Percentiles rank a stretch among this genome's conserved stretches.
phyloP scores from a whole-genome alignment of 1,140 invertebrate genomes.

The Cryptotermes secundus region DNA sequence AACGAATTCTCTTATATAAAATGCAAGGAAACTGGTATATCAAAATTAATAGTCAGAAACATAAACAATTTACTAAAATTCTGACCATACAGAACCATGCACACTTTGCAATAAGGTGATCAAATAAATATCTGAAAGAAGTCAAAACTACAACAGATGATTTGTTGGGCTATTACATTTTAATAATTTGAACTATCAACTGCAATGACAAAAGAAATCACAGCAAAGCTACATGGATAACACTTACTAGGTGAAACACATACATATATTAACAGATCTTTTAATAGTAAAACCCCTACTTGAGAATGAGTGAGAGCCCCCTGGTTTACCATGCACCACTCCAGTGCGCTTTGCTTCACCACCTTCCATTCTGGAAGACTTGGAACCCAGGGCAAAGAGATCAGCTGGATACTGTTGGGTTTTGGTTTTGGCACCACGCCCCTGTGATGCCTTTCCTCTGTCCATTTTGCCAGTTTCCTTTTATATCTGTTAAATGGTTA shows the following conservation, averaged over 20 bases:
- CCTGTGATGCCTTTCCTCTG: slow-evolving; percentile 34
- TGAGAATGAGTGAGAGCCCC: slow-evolving; percentile 45
- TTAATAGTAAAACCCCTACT: slow-evolving; percentile 45
- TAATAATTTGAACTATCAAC: too few relatives aligned
- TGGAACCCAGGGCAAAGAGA: slow-evolving; percentile 61
- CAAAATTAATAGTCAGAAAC: too few relatives aligned
- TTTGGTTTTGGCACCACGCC: slow-evolving; percentile 61
- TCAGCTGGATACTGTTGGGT: slow-evolving; percentile 62
- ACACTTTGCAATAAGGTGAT: too few relatives aligned
- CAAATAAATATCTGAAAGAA: too few relatives aligned
- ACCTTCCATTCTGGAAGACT: slow-evolving; percentile 51
- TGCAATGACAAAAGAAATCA: slow-evolving; percentile 19
- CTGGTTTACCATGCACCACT: slow-evolving; percentile 52
- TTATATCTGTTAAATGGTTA: too few relatives aligned
- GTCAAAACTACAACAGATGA: too few relatives aligned
- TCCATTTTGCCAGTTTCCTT: neutral
- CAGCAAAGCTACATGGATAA: slow-evolving; percentile 38
- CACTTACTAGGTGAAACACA: neutral
- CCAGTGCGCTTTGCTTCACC: slow-evolving; percentile 56
- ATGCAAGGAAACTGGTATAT: too few relatives aligned
- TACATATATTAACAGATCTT: neutral
- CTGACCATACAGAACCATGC: too few relatives aligned
- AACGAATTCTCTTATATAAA: too few relatives aligned
- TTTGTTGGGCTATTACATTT: too few relatives aligned
- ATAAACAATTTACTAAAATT: too few relatives aligned